Evolutionary conservation across 2,113 vertebrate species (phyloP).

Genomic region (Rallus limicola): DNA sequence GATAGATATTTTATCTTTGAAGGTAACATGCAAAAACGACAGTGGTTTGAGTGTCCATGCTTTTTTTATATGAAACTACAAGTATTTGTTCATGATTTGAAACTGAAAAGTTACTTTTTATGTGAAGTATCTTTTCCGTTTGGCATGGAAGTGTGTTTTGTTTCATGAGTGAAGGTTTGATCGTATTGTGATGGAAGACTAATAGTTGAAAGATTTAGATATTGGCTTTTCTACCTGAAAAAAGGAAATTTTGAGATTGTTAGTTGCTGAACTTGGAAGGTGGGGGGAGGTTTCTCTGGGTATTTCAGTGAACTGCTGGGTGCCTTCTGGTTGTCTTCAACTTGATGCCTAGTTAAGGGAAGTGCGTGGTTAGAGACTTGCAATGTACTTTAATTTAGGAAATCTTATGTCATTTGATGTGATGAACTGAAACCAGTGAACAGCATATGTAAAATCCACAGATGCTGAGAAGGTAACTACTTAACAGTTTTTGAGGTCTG

Average conservation of each 20-base stretch:
- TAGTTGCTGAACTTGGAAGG: not conserved
- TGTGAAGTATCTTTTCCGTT: not conserved
- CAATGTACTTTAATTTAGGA: not conserved
- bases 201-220: not conserved
- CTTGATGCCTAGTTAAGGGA: not conserved
- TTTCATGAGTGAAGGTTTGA: not conserved
- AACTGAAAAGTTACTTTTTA: not conserved
- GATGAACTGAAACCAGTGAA: not conserved
- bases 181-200: not conserved
- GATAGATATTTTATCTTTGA: not conserved
- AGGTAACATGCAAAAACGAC: not conserved
- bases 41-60: not conserved
- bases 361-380: not conserved
- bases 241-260: not conserved
- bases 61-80: not conserved
- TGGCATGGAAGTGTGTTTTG: not conserved
- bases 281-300: not conserved
- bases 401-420: not conserved
- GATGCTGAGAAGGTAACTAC: not conserved
- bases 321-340: not conserved
- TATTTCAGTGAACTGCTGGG: not conserved
- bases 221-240: not conserved
- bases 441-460: not conserved
- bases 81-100: not conserved
- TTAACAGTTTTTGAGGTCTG: not conserved